phyloP scores from a whole-genome alignment of 1,140 invertebrate genomes.

The Meloidogyne exigua region DNA sequence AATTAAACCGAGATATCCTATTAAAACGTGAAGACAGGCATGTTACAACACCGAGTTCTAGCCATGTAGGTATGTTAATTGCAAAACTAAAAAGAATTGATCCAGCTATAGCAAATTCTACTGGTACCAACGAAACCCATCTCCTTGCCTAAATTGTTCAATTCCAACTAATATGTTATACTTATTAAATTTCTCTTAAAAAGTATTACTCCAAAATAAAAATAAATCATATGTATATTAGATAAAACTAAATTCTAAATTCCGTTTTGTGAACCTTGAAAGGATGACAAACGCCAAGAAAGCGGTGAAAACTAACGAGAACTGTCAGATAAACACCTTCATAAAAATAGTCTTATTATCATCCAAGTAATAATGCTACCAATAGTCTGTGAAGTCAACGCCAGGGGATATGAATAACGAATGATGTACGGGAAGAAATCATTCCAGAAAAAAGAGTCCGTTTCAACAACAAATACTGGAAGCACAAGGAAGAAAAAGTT shows the following conservation, averaged over 20 bases:
- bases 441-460: conserved; percentile 57
- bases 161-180: neutral
- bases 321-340: conserved; percentile 61
- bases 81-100: conserved; percentile 54
- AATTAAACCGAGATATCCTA: conserved; percentile 32
- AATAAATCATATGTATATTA: no score
- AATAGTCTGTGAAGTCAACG: conserved; percentile 57
- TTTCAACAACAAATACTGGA: conserved; percentile 59
- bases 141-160: conserved; percentile 47
- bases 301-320: conserved; percentile 57
- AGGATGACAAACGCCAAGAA: conserved; percentile 57
- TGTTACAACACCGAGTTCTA: conserved; percentile 51
- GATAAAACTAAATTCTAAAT: no score
- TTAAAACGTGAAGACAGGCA: conserved; percentile 55
- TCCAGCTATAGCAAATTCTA: conserved; percentile 55
- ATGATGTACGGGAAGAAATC: conserved; percentile 54
- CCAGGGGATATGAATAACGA: conserved; percentile 58
- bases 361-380: neutral
- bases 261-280: conserved; percentile 31
- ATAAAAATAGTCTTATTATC: neutral
- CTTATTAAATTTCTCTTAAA: neutral
- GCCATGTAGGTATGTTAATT: conserved; percentile 57
- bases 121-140: conserved; percentile 55
- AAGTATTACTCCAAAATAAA: no score
- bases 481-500: conserved; percentile 63